Evolutionary conservation across 2,797 vertebrate genomes (phyloP), one percentile per base, ranked within the genome.

Genomic region (Falco concolor): DNA sequence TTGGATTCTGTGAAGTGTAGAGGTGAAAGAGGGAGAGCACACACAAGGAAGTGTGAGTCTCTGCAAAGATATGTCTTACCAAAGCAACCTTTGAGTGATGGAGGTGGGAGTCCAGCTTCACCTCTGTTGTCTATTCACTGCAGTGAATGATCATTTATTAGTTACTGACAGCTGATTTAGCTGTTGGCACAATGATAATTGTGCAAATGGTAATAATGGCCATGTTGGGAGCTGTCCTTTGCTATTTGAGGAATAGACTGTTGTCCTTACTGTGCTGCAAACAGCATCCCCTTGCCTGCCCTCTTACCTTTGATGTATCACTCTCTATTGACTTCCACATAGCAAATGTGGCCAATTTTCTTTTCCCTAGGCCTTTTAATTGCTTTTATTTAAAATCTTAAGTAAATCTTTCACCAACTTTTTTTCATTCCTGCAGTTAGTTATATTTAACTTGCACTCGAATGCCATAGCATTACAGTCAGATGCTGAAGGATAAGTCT

Each of bases 211-310:
- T 54, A 54, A 12, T 32, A 70, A 34, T 5, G 10, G 25, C n/a
- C 20, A 5, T 8, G 20, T 14, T 77, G 38, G 16, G 30, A 64
- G 38, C 72, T 67, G 57, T 22, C 24, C 34, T 70, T 61, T 1
- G 3, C 60, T 45, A 5, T 40, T n/a, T 47, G 67, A 64, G 49
- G 44, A 72, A 32, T 3, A 79, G 45, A 10, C n/a, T 50, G 7
- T 36, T 75, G n/a, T 79, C 27, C 40, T 63, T 24, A 13, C n/a
- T n/a, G 22, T n/a, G 15, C 53, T 42, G 28, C 36, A 24, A 73
- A 47, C 7, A 44, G 9, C 2, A 1, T 72, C 44, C 44, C 27
- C 0, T 0, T 38, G n/a, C 22, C 21, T 73, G 36, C 40, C 77
- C 63, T 76, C 22, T 50, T n/a, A 27, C 36, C 20, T 25, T 64